These are phyloP conservation scores for Pseudocheirus occidentalis DNA, from an alignment of 2,797 vertebrate genomes.

Conservation along the genomic window DNA sequence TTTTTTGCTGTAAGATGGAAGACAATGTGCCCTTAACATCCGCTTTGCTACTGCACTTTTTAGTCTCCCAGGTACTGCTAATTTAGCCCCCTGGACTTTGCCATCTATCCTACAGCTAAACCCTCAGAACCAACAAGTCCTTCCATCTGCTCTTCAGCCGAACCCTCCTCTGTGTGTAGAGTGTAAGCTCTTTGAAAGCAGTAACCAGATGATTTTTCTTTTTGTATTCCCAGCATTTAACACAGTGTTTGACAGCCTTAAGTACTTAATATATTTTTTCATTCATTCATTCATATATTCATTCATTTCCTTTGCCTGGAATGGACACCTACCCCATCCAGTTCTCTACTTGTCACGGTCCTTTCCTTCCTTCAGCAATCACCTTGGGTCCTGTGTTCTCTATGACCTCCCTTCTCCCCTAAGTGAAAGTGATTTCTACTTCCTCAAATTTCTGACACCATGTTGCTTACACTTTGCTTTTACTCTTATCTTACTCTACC, in stretches of 20 bases:
- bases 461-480: neutral
- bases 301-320: neutral
- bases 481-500: neutral
- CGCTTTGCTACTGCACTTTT: neutral
- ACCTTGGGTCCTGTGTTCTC: neutral
- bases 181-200: too few species aligned
- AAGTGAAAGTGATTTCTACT: neutral
- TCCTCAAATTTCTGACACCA: neutral
- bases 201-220: neutral
- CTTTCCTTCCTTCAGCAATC: neutral
- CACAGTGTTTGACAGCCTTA: neutral
- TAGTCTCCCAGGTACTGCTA: neutral
- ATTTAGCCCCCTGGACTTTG: neutral
- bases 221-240: neutral
- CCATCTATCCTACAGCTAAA: neutral
- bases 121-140: neutral
- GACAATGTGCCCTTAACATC: neutral
- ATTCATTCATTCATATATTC: neutral
- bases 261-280: neutral
- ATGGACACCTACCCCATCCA: neutral
- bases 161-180: neutral
- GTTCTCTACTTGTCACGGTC: neutral
- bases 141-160: neutral
- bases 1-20: neutral
- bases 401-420: neutral